Base-by-base conservation (phyloP, 2,797 vertebrate genomes). In the Gobio occitaniae region DNA sequence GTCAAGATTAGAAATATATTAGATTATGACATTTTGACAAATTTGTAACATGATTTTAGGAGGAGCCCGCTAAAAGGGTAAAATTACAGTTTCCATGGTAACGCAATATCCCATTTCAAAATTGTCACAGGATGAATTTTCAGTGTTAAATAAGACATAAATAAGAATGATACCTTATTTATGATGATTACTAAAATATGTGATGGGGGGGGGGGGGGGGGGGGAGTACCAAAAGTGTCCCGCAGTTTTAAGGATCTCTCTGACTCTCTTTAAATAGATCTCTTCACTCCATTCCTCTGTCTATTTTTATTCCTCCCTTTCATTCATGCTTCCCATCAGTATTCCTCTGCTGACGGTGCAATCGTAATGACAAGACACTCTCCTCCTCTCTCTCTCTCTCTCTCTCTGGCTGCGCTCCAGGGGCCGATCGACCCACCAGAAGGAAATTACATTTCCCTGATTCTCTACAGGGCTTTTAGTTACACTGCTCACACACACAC, bases 381-480 rank as follows among this genome's bases (percentile, higher is more conserved):
- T 32, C 32, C 36, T 36, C 4, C 36, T 38, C 36, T 36, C 36
- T 38, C 36, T 38, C 36, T 38, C 36, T 84, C 87, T 56, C 89
- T 93, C 63, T 69, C 32, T 66, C 10, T 94, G 93, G 93, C 91
- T 76, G 84, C 65, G 54, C 6, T 93, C 93, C 93, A 94, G 91
- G 88, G 72, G 83, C 78, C 81, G 72, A 94, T 95, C 90, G 92
- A 95, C 88, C 92, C 87, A 88, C 86, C 59, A 86, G 87, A 90
- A 92, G 32, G 17, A 93, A 94, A 95, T 95, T 92, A 91, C 92
- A 95, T 94, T 93, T 91, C 89, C 89, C 89, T 78, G 91, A 94
- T 92, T 93, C 92, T 94, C 93, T 90, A 87, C 91, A 90, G 94
- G 90, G 92, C 92, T 93, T 93, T 94, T 93, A 94, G 91, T 92